Conservation (phyloP, 2,797 vertebrate species). For the Liasis olivaceus region DNA sequence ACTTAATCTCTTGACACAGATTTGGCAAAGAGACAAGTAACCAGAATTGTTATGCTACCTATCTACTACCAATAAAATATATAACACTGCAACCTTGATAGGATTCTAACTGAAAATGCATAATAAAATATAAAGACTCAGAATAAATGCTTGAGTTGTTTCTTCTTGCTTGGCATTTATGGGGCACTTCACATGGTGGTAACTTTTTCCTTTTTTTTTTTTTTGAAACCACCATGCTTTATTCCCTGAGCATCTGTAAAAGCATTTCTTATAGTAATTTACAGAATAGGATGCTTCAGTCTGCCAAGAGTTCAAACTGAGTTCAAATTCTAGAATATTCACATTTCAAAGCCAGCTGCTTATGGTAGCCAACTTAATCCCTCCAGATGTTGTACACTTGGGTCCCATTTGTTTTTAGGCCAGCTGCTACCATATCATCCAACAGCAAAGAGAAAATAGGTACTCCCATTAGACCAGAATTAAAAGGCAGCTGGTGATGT, state of each 20-base stretch:
- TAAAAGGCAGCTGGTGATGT: neutral
- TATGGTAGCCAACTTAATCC: neutral
- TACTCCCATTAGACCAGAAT: neutral
- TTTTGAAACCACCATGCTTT: neutral
- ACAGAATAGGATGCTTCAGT: neutral
- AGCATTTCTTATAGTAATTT: neutral
- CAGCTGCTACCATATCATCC: neutral
- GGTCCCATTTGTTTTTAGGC: neutral
- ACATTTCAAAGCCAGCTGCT: neutral
- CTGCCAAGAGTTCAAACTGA: neutral
- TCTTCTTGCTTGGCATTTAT: neutral
- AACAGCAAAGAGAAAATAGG: neutral
- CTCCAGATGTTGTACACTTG: neutral
- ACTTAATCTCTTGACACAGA: neutral
- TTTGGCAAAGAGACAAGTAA: neutral
- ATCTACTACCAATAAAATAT: neutral
- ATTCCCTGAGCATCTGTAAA: neutral
- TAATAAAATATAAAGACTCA: neutral
- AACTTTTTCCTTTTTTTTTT: neutral
- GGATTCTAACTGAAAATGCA: neutral
- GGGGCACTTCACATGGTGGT: neutral
- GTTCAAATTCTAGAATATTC: constrained; percentile 4
- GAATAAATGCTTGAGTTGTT: neutral
- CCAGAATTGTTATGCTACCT: neutral
- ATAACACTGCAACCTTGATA: neutral